These are phyloP conservation scores for Puntigrus tetrazona DNA, from an alignment of 2,113 vertebrate species.

Conservation along the genomic window DNA sequence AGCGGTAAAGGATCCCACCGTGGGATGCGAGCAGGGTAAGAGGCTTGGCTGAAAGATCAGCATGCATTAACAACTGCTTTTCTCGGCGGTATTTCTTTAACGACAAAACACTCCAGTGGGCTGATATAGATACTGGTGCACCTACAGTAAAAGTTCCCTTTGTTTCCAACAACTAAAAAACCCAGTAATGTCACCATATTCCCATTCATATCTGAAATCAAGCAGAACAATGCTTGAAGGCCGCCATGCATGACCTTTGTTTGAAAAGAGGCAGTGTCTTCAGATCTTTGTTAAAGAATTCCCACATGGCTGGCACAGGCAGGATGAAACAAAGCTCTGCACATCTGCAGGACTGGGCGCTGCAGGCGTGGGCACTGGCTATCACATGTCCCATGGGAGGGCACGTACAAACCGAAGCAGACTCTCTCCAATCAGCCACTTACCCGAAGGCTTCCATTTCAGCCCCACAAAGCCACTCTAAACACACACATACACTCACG, in stretches of 20 bases:
- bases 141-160: neutral
- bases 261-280: slow-evolving; percentile 31
- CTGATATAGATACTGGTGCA: neutral
- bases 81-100: neutral
- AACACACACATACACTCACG: slow-evolving; percentile 40
- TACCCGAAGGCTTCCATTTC: slow-evolving; percentile 48
- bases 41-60: neutral
- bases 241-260: slow-evolving; percentile 29
- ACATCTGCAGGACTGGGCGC: slow-evolving; percentile 40
- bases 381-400: slow-evolving; percentile 52
- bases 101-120: neutral
- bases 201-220: slow-evolving; percentile 18
- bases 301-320: slow-evolving; percentile 41
- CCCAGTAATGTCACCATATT: neutral
- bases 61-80: neutral
- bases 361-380: slow-evolving; percentile 23
- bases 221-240: slow-evolving; percentile 38
- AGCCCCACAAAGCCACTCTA: slow-evolving; percentile 45
- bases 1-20: neutral
- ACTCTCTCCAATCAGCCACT: slow-evolving; percentile 48
- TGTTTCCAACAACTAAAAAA: neutral
- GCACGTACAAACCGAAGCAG: slow-evolving; percentile 57
- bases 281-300: slow-evolving; percentile 44
- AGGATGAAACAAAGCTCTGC: slow-evolving; percentile 46
- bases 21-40: neutral